Conservation (phyloP, 1,140 invertebrate genomes). For the Lysiphlebus fabarum region DNA sequence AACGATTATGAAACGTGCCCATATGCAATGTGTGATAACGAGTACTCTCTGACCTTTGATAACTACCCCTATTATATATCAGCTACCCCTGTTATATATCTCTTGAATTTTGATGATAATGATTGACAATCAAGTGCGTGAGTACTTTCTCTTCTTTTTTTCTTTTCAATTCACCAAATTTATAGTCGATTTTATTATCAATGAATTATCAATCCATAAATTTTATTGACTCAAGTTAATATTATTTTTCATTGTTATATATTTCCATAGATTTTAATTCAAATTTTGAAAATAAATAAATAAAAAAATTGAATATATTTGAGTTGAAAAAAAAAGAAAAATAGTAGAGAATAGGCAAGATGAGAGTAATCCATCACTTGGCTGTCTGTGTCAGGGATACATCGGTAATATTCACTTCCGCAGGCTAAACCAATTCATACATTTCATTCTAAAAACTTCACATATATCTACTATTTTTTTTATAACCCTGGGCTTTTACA, state of each 20-base stretch:
- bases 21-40: neutral
- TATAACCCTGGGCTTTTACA: conserved; percentile 38
- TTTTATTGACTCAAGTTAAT: too few relatives aligned
- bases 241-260: too few relatives aligned
- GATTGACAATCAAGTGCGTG: conserved; percentile 22
- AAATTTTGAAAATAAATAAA: too few relatives aligned
- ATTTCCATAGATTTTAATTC: too few relatives aligned
- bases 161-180: neutral
- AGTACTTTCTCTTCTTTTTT: conserved; percentile 15
- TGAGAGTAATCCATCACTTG: conserved; percentile 49
- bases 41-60: too few relatives aligned
- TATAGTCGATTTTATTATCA: neutral
- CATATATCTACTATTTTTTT: conserved; percentile 49
- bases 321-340: conserved; percentile 14
- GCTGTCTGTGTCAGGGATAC: conserved; percentile 49
- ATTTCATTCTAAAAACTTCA: conserved; percentile 52
- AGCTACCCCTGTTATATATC: too few relatives aligned
- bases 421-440: conserved; percentile 52
- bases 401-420: conserved; percentile 36
- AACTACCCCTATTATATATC: too few relatives aligned
- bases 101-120: conserved; percentile 8
- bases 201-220: too few relatives aligned
- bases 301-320: neutral
- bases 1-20: conserved; percentile 14
- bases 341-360: conserved; percentile 4